Conservation (phyloP, 2,797 vertebrate species). For the Furcifer pardalis region DNA sequence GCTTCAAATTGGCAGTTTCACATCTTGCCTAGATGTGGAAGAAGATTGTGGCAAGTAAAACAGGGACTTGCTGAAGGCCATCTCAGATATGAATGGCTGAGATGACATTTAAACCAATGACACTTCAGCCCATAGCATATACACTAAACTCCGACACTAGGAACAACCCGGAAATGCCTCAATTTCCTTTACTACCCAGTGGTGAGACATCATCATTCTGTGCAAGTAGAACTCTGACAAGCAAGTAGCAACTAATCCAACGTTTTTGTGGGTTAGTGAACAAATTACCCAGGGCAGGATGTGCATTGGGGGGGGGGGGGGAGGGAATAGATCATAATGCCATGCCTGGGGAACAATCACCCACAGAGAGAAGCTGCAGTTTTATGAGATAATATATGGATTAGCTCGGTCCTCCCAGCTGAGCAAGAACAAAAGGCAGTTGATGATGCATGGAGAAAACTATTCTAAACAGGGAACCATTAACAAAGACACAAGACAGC, state of each 20-base stretch:
- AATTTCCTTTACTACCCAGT: not conserved
- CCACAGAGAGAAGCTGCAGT: constrained; percentile 60
- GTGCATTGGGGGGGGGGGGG: constrained; percentile 47
- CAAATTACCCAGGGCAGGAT: constrained; percentile 72
- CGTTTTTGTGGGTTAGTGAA: constrained; percentile 61
- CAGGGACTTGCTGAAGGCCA: not conserved
- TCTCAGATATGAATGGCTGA: not conserved
- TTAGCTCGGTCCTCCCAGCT: constrained; percentile 75
- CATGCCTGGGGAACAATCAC: constrained; percentile 73
- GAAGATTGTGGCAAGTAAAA: no score
- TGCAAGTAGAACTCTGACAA: not conserved
- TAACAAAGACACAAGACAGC: constrained; percentile 77
- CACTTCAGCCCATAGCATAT: not conserved
- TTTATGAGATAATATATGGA: constrained; percentile 76
- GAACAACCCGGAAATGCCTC: not conserved
- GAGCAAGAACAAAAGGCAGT: constrained; percentile 78
- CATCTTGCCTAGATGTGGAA: no score
- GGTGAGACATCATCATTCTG: not conserved
- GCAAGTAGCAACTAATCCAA: not conserved
- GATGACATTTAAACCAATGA: not conserved
- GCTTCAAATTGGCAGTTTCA: no score
- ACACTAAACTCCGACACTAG: not conserved
- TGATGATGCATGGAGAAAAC: constrained; percentile 74
- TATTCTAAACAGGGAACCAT: constrained; percentile 78
- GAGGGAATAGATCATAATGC: constrained; percentile 74